phyloP scores from a whole-genome alignment of 2,113 vertebrate genomes.

The Blennius ocellaris region DNA sequence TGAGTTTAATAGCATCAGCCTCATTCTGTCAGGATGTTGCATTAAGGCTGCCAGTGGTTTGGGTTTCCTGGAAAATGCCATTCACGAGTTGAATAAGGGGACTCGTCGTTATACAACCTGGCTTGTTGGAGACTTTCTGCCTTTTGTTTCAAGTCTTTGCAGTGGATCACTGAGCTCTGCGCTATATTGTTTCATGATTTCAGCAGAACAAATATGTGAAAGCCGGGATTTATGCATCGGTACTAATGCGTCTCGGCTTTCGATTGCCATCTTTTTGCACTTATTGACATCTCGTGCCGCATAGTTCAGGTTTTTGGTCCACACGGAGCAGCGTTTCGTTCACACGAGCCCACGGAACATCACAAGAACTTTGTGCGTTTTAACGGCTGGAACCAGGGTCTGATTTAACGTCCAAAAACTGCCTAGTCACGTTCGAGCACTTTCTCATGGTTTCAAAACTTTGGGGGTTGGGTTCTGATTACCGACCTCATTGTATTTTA shows the following conservation, averaged over 20 bases:
- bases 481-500: too few species aligned
- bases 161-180: neutral
- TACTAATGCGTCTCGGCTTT: too few species aligned
- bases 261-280: neutral
- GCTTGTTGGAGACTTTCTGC: constrained; percentile 19
- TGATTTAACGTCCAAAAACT: too few species aligned
- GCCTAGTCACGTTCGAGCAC: too few species aligned
- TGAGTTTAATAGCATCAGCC: constrained; percentile 54
- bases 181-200: neutral
- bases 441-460: too few species aligned
- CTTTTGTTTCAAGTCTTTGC: neutral
- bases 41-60: constrained; percentile 28
- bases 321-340: neutral
- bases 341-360: too few species aligned
- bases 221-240: neutral
- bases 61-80: constrained; percentile 41
- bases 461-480: too few species aligned
- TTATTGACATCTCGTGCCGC: neutral
- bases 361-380: too few species aligned
- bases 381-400: too few species aligned
- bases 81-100: constrained; percentile 8
- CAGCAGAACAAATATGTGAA: neutral
- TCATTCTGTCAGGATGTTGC: constrained; percentile 61
- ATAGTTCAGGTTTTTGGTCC: neutral
- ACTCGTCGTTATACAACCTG: neutral